These are phyloP conservation scores for Pseudomugil tenellus DNA, from an alignment of 2,797 vertebrate species.

Conservation along the genomic window DNA sequence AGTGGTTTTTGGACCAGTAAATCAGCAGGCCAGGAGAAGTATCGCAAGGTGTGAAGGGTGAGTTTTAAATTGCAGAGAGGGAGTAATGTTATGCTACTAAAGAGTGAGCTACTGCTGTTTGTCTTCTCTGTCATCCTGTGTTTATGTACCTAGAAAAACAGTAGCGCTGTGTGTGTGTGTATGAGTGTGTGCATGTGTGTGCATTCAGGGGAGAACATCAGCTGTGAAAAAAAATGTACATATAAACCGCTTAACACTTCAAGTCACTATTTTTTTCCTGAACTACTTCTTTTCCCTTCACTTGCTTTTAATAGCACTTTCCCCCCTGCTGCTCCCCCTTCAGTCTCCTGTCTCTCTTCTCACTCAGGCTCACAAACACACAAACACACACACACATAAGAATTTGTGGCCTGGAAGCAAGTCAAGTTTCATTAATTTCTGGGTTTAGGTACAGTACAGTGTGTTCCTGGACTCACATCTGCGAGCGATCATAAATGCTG, in stretches of 20 bases:
- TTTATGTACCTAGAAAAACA: slow-evolving; percentile 78
- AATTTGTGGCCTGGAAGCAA: slow-evolving; percentile 93
- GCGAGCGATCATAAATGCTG: slow-evolving; percentile 99
- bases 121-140: slow-evolving; percentile 81
- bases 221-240: slow-evolving; percentile 91
- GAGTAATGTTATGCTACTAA: slow-evolving; percentile 81
- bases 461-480: slow-evolving; percentile 99
- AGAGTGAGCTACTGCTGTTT: slow-evolving; percentile 85
- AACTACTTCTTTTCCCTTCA: slow-evolving; percentile 66
- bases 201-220: slow-evolving; percentile 74
- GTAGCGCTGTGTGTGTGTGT: slow-evolving; percentile 1
- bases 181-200: slow-evolving; percentile 51
- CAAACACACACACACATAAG: slow-evolving; percentile 65
- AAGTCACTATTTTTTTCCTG: slow-evolving; percentile 57
- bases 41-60: slow-evolving; percentile 41
- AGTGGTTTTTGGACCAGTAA: slow-evolving; percentile 63
- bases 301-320: slow-evolving; percentile 75
- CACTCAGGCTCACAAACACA: slow-evolving; percentile 51
- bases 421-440: slow-evolving; percentile 99
- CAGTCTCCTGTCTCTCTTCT: slow-evolving; percentile 80
- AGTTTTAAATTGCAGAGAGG: slow-evolving; percentile 75
- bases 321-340: slow-evolving; percentile 51
- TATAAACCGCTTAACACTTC: slow-evolving; percentile 84
- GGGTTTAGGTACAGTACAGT: slow-evolving; percentile 98
- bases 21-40: slow-evolving; percentile 78